Conservation (phyloP, 1,140 invertebrate genomes). For the Achroia grisella region DNA sequence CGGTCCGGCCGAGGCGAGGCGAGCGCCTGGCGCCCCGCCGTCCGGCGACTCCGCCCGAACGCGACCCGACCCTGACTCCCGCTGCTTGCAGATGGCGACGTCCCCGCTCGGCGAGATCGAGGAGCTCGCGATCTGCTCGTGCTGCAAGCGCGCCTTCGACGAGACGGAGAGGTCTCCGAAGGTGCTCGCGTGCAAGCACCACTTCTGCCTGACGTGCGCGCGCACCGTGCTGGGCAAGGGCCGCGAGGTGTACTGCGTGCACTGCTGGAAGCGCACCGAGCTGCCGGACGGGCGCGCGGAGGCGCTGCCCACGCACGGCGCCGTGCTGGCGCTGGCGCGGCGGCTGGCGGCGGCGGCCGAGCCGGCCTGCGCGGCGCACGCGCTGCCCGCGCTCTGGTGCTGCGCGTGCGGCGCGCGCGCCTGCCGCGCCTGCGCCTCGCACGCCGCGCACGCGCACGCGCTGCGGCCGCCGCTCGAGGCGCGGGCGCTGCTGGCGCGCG, state of each 20-base stretch:
- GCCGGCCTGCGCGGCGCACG: constrained; percentile 78
- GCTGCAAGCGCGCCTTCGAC: constrained; percentile 81
- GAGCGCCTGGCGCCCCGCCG: too few relatives aligned
- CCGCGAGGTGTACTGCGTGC: constrained; percentile 78
- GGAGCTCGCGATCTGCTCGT: constrained; percentile 80
- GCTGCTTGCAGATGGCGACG: constrained; percentile 59
- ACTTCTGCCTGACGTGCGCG: constrained; percentile 84
- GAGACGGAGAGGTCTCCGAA: constrained; percentile 81
- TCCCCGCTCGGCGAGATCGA: constrained; percentile 77
- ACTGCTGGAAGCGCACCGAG: constrained; percentile 81
- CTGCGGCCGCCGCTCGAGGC: constrained; percentile 80
- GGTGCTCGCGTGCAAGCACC: constrained; percentile 83
- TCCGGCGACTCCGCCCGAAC: too few relatives aligned
- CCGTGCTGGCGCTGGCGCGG: constrained; percentile 77
- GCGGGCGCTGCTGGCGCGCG: constrained; percentile 79
- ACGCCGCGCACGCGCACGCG: constrained; percentile 80
- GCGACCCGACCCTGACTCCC: too few relatives aligned
- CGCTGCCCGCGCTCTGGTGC: constrained; percentile 84
- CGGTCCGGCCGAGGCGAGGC: too few relatives aligned
- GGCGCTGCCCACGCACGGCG: constrained; percentile 79
- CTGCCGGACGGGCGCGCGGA: constrained; percentile 74
- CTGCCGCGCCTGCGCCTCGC: constrained; percentile 80
- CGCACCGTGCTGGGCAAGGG: constrained; percentile 77
- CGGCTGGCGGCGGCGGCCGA: constrained; percentile 77
- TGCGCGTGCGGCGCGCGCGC: constrained; percentile 78